Evolutionary conservation across 2,888 invertebrate genomes (phyloP).

Genomic region (Carpatolechia fugitivella): DNA sequence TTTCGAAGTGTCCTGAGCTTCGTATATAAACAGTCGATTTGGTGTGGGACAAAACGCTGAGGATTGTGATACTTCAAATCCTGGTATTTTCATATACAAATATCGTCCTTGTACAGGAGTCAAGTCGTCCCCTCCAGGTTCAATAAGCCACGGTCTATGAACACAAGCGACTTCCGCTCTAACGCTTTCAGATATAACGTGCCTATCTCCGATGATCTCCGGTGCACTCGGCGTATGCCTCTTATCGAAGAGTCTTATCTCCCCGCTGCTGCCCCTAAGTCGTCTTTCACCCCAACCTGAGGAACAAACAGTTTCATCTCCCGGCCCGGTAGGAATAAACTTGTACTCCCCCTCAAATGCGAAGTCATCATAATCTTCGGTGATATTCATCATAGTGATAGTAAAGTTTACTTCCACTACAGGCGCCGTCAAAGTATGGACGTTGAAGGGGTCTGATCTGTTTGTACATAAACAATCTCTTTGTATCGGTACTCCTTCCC

Average conservation of each 20-base stretch:
- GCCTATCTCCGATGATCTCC: conserved; percentile 69
- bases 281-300: conserved; percentile 83
- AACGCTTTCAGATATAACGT: conserved; percentile 75
- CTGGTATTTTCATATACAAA: conserved; percentile 84
- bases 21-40: conserved; percentile 86
- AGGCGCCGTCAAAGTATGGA: conserved; percentile 84
- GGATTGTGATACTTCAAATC: conserved; percentile 76
- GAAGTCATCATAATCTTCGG: conserved; percentile 89
- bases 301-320: conserved; percentile 80
- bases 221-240: conserved; percentile 64
- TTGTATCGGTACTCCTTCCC: conserved; percentile 82
- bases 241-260: conserved; percentile 83
- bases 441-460: conserved; percentile 81
- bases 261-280: conserved; percentile 85
- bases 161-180: conserved; percentile 81
- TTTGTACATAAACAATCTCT: conserved; percentile 88
- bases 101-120: conserved; percentile 81
- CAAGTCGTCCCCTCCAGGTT: conserved; percentile 86
- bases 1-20: conserved; percentile 82
- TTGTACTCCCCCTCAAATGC: conserved; percentile 87
- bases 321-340: conserved; percentile 79
- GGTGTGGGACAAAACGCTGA: conserved; percentile 81
- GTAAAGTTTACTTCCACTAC: conserved; percentile 86
- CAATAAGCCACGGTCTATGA: conserved; percentile 88
- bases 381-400: conserved; percentile 88